These are phyloP conservation scores for Eonycteris spelaea DNA, from an alignment of 2,113 vertebrate genomes.

Conservation along the genomic window DNA sequence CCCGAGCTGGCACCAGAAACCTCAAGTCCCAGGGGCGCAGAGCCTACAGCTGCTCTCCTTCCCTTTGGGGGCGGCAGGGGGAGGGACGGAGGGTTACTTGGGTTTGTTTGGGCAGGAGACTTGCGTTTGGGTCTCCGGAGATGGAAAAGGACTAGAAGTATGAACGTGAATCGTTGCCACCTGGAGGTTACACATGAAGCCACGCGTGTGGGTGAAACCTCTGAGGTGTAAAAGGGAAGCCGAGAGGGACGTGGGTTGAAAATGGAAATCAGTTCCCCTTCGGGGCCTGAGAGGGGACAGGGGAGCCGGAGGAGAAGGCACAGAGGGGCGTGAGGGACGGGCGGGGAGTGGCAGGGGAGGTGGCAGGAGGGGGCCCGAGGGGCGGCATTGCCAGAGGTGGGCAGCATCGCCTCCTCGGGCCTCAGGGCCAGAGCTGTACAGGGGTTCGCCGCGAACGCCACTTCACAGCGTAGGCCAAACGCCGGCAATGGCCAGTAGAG, in stretches of 20 bases:
- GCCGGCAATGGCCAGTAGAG: background rate
- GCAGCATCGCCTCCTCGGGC: background rate
- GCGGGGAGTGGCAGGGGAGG: too few species aligned
- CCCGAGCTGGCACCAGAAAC: rapidly evolving
- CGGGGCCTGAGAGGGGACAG: background rate
- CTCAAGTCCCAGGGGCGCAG: background rate
- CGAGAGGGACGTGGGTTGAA: background rate
- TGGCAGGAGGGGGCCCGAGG: background rate
- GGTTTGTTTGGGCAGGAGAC: background rate
- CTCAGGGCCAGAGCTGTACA: too few species aligned
- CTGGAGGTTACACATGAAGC: background rate
- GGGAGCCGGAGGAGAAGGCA: background rate
- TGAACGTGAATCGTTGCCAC: background rate
- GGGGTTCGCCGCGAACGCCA: background rate
- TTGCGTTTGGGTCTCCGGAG: background rate
- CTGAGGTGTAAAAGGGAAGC: background rate
- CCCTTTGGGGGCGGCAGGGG: background rate
- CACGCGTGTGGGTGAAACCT: background rate
- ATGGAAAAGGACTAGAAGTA: background rate
- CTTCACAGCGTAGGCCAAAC: background rate
- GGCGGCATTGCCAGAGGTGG: too few species aligned
- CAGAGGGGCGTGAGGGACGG: background rate
- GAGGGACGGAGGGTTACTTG: too few species aligned
- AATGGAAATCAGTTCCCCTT: background rate
- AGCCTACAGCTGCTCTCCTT: background rate